Conservation (phyloP, 2,888 invertebrate species). For the Cacoxenus indagator region DNA sequence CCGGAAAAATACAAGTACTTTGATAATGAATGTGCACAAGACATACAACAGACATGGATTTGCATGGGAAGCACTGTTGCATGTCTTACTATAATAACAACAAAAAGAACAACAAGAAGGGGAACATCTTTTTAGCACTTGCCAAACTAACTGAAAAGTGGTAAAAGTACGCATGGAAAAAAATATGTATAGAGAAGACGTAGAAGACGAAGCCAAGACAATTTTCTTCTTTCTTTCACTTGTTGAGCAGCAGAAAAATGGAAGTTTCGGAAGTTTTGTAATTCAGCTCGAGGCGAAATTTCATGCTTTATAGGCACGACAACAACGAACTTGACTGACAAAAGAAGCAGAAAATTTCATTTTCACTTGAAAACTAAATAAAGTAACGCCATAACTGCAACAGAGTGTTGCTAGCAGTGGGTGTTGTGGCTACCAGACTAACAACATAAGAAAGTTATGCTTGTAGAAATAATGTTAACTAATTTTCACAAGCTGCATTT, state of each 20-base stretch:
- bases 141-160: background rate
- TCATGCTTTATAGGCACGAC: slow-evolving; percentile 56
- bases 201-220: background rate
- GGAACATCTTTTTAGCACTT: slow-evolving; percentile 16
- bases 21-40: slow-evolving; percentile 31
- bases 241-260: slow-evolving; percentile 35
- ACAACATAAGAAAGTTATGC: background rate
- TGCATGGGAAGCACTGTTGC: slow-evolving; percentile 51
- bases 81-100: slow-evolving; percentile 22
- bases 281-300: slow-evolving; percentile 41
- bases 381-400: slow-evolving; percentile 8
- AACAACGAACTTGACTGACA: slow-evolving; percentile 33
- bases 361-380: slow-evolving; percentile 60
- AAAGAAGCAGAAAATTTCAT: slow-evolving; percentile 45
- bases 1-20: slow-evolving; percentile 53
- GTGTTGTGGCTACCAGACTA: background rate
- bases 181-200: background rate
- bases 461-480: slow-evolving; percentile 48
- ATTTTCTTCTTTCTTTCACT: background rate
- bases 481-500: slow-evolving; percentile 49
- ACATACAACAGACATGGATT: slow-evolving; percentile 40
- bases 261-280: slow-evolving; percentile 51
- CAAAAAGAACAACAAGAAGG: slow-evolving; percentile 29
- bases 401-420: background rate
- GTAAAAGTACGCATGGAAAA: background rate